Conservation (phyloP, 2,888 invertebrate genomes). For the Eristalis arbustorum region DNA sequence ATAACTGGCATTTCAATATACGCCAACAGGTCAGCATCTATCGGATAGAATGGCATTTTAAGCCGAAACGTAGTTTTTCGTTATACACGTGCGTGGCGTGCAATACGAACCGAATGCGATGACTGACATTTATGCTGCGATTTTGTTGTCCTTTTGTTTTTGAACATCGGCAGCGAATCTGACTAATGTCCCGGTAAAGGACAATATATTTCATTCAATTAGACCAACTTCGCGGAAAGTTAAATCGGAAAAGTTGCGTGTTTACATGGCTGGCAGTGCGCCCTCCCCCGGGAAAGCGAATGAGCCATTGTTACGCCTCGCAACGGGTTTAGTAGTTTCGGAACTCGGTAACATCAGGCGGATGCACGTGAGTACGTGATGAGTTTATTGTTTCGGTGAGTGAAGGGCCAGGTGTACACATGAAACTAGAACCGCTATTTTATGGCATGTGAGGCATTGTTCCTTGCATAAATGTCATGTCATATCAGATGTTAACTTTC, state of each 20-base stretch:
- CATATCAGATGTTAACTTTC: background rate
- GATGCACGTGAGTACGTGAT: background rate
- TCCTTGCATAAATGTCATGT: background rate
- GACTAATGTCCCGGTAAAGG: slow-evolving; percentile 8
- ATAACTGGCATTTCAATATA: no score
- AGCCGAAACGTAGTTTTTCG: background rate
- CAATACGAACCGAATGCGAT: background rate
- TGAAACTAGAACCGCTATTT: background rate
- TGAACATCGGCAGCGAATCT: background rate
- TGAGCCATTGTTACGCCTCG: background rate
- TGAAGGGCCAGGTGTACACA: background rate
- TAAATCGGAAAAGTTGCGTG: slow-evolving; percentile 14
- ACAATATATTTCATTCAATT: slow-evolving; percentile 13
- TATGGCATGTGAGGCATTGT: background rate
- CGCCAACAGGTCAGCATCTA: background rate
- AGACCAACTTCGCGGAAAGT: background rate
- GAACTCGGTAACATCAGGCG: background rate
- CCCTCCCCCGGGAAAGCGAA: no score
- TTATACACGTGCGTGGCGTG: background rate
- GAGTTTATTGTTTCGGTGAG: background rate
- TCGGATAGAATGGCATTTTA: background rate
- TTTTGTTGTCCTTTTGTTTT: background rate
- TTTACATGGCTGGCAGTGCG: background rate
- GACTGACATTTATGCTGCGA: background rate
- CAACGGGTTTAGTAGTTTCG: background rate